phyloP scores from a whole-genome alignment of 2,797 vertebrate genomes.

The Gallinago stenura region DNA sequence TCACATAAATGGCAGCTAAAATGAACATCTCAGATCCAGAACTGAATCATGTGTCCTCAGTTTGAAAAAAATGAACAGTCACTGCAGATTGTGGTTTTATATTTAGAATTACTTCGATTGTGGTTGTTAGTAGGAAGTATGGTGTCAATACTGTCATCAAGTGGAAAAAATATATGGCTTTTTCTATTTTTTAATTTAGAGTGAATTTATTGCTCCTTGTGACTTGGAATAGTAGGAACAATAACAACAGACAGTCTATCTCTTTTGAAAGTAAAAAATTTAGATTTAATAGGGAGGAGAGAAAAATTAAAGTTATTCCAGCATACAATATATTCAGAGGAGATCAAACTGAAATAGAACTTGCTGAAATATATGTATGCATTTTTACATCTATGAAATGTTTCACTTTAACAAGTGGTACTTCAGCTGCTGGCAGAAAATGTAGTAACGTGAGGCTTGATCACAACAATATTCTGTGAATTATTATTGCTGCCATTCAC shows the following conservation, averaged over 20 bases:
- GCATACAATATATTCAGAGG: not conserved
- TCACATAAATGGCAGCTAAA: not conserved
- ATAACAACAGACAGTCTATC: not conserved
- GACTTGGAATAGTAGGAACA: not conserved
- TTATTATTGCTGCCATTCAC: slow-evolving; percentile 47
- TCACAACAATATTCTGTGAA: slow-evolving; percentile 38
- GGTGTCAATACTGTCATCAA: not conserved
- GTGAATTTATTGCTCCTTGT: not conserved
- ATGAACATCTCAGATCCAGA: not conserved
- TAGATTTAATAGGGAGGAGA: not conserved
- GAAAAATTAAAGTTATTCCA: not conserved
- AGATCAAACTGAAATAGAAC: not conserved
- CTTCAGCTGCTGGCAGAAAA: slow-evolving; percentile 16
- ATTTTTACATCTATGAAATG: not conserved
- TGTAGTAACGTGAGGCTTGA: not conserved
- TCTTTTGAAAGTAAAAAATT: not conserved
- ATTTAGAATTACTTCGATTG: not conserved
- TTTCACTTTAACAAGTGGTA: not conserved
- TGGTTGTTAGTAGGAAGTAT: not conserved
- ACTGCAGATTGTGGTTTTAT: not conserved
- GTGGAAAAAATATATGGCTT: not conserved
- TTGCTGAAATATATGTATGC: not conserved
- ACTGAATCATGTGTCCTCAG: not conserved
- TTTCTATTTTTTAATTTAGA: not conserved
- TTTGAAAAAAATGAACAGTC: not conserved